These are phyloP conservation scores for Psilanteris sp. DNA, from an alignment of 1,140 invertebrate species.

Conservation along the genomic window DNA sequence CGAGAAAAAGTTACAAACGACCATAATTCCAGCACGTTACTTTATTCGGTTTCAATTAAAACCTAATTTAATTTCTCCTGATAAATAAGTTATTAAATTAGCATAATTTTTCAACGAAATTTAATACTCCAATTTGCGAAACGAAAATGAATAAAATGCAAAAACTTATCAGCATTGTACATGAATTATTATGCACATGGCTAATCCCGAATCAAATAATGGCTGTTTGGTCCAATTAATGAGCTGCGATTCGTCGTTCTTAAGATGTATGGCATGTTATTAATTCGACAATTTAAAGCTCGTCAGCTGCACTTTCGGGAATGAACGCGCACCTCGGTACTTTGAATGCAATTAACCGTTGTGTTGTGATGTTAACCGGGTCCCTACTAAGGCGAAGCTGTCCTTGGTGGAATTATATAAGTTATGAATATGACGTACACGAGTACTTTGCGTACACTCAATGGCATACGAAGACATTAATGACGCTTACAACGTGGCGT, in stretches of 20 bases:
- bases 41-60: conserved; percentile 11
- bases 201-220: too few relatives aligned
- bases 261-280: conserved; percentile 32
- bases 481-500: conserved; percentile 35
- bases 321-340: conserved; percentile 12
- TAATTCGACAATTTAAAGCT: conserved; percentile 54
- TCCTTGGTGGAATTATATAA: conserved; percentile 54
- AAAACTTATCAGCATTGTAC: too few relatives aligned
- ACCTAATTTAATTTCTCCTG: neutral
- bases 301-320: conserved; percentile 39
- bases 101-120: conserved; percentile 17
- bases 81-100: conserved; percentile 13
- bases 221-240: conserved; percentile 23
- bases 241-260: conserved; percentile 9
- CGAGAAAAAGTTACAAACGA: too few relatives aligned
- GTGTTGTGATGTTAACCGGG: conserved; percentile 26
- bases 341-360: conserved; percentile 46
- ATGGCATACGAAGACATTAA: conserved; percentile 53
- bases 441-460: conserved; percentile 36
- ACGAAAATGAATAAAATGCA: neutral
- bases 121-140: too few relatives aligned
- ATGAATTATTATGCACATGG: too few relatives aligned
- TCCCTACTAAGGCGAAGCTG: conserved; percentile 8
- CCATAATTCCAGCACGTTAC: too few relatives aligned
- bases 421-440: conserved; percentile 54